Conservation (phyloP, 2,797 vertebrate species). For the Spondyliosoma cantharus region DNA sequence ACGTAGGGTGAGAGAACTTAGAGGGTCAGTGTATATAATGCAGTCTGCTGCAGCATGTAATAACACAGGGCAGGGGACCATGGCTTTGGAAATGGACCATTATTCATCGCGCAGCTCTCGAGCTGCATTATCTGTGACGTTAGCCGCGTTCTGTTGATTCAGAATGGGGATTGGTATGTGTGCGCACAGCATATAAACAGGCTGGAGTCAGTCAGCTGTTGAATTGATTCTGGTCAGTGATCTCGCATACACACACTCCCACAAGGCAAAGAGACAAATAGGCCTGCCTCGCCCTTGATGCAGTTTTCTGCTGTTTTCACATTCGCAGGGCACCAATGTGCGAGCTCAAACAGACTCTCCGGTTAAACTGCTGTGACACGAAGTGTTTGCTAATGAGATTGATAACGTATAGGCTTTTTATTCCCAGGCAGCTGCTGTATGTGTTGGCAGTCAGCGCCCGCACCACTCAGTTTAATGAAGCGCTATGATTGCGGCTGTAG, state of each 20-base stretch:
- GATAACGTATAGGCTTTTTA: constrained; percentile 2
- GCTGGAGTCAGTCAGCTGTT: constrained; percentile 49
- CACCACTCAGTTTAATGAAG: constrained; percentile 43
- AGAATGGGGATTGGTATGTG: constrained; percentile 18
- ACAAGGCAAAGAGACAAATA: constrained; percentile 25
- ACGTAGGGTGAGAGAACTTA: not conserved
- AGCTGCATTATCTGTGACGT: constrained; percentile 41
- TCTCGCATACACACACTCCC: not conserved
- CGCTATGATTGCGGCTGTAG: constrained; percentile 1
- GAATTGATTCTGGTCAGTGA: constrained; percentile 45
- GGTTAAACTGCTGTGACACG: constrained; percentile 13
- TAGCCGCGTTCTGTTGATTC: constrained; percentile 48
- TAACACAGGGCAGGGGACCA: constrained; percentile 12
- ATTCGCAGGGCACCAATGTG: constrained; percentile 1
- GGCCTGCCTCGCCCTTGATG: not conserved
- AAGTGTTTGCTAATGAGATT: constrained; percentile 25
- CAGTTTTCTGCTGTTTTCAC: constrained; percentile 31
- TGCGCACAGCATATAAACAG: constrained; percentile 40
- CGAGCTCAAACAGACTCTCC: constrained; percentile 2
- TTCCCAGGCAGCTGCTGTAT: constrained; percentile 10
- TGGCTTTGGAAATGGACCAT: constrained; percentile 24
- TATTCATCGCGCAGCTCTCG: constrained; percentile 45
- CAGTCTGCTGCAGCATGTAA: constrained; percentile 11
- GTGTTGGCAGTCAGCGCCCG: constrained; percentile 22
- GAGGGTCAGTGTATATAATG: constrained; percentile 11